Evolutionary conservation across 2,888 invertebrate species (phyloP).

Genomic region (Phrixothrix hirtus): DNA sequence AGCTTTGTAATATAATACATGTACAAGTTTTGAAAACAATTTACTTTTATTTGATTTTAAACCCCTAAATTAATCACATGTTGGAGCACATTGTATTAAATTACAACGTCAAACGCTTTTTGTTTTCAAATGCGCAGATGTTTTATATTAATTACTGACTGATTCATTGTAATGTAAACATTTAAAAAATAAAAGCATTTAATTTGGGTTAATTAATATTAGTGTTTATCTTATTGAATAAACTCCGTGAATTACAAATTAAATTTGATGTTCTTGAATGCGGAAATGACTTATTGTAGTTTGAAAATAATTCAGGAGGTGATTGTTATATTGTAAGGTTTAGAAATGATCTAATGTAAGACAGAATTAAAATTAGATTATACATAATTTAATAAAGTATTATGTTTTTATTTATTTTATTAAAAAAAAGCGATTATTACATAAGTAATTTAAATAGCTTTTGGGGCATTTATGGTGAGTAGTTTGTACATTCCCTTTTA

Average conservation of each 20-base stretch:
- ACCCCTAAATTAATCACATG: background rate
- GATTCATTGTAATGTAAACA: constrained; percentile 9
- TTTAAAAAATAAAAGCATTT: background rate
- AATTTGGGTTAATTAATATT: constrained; percentile 2
- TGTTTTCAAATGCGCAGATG: background rate
- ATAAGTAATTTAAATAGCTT: too few species aligned
- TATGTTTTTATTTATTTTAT: too few species aligned
- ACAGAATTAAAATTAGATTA: too few species aligned
- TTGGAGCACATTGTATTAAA: constrained; percentile 8
- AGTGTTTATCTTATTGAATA: background rate
- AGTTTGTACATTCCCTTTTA: too few species aligned
- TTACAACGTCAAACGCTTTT: background rate
- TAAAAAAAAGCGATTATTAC: too few species aligned
- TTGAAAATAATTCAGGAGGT: too few species aligned
- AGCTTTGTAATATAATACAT: too few species aligned
- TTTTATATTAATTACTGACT: background rate
- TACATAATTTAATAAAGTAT: too few species aligned
- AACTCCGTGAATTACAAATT: background rate
- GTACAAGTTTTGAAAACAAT: background rate
- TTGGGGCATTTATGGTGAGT: too few species aligned
- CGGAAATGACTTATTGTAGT: background rate
- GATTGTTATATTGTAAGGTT: too few species aligned
- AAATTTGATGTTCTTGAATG: background rate
- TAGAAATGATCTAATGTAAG: too few species aligned
- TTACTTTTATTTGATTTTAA: background rate